These are phyloP conservation scores for Caenorhabditis sp. DNA, from an alignment of 2,888 invertebrate genomes.

Conservation along the genomic window DNA sequence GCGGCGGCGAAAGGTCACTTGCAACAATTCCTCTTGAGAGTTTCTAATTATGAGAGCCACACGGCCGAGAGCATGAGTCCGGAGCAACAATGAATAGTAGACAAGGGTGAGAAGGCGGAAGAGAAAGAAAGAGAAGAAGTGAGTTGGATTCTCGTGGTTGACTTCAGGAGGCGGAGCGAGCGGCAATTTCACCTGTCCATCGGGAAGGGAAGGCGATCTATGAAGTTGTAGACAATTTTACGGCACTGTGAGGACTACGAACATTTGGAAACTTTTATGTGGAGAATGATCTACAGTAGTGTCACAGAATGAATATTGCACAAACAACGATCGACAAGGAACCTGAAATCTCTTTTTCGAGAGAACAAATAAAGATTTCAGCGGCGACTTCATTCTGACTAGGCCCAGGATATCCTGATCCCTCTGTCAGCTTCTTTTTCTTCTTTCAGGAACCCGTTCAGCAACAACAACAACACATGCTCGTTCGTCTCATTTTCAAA, in stretches of 20 bases:
- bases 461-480: constrained; percentile 15
- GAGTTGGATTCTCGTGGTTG: background rate
- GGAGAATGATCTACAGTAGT: background rate
- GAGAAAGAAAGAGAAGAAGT: constrained; percentile 8
- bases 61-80: background rate
- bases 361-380: constrained; percentile 6
- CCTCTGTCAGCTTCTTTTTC: background rate
- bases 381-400: background rate
- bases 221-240: too few species aligned
- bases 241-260: too few species aligned
- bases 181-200: background rate
- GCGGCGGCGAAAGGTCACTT: constrained; percentile 5
- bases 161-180: background rate
- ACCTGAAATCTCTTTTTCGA: background rate
- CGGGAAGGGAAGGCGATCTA: too few species aligned
- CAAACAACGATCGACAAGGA: background rate
- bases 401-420: constrained; percentile 22
- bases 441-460: background rate
- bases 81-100: constrained; percentile 9
- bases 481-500: constrained; percentile 10
- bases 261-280: background rate
- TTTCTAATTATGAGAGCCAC: constrained; percentile 16
- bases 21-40: constrained; percentile 8
- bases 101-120: constrained; percentile 11
- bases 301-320: background rate